Evolutionary conservation across 30 jellyfish, hydroid and myxozoan genomes (phyloP).

Genomic region (Cassiopea andromeda): DNA sequence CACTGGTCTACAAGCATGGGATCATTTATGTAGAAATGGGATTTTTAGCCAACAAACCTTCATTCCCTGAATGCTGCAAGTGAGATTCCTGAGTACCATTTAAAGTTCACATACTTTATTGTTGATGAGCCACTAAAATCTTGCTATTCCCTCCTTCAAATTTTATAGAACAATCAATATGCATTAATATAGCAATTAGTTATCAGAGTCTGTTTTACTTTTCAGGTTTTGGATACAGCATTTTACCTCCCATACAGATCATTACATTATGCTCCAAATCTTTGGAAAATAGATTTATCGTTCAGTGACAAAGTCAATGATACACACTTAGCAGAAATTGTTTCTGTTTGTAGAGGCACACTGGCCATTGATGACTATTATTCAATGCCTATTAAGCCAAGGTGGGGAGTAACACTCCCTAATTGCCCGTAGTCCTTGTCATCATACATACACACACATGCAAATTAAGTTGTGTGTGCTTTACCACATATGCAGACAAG

Average conservation of each 20-base stretch:
- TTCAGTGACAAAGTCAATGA: constrained; percentile 87
- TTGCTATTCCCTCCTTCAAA: no score
- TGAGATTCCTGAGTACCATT: no score
- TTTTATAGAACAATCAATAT: not conserved
- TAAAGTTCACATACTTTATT: no score
- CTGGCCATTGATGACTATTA: constrained; percentile 72
- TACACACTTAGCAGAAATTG: constrained; percentile 73
- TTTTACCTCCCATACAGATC: constrained; percentile 86
- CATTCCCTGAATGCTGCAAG: no score
- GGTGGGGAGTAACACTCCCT: constrained; percentile 23
- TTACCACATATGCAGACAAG: no score
- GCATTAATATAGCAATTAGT: not conserved
- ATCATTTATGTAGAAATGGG: no score
- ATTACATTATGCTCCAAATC: constrained; percentile 69
- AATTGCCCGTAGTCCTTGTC: not conserved
- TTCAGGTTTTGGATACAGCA: constrained; percentile 62
- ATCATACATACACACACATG: not conserved
- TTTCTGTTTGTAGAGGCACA: constrained; percentile 87
- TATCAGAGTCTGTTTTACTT: not conserved
- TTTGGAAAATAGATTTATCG: constrained; percentile 51
- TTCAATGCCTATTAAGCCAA: constrained; percentile 78
- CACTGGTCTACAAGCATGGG: no score
- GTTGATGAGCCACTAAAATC: no score
- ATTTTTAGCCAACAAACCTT: no score
- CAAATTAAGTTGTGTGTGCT: no score